phyloP scores from a whole-genome alignment of 2,888 invertebrate species.

The Phaonia tiefii region DNA sequence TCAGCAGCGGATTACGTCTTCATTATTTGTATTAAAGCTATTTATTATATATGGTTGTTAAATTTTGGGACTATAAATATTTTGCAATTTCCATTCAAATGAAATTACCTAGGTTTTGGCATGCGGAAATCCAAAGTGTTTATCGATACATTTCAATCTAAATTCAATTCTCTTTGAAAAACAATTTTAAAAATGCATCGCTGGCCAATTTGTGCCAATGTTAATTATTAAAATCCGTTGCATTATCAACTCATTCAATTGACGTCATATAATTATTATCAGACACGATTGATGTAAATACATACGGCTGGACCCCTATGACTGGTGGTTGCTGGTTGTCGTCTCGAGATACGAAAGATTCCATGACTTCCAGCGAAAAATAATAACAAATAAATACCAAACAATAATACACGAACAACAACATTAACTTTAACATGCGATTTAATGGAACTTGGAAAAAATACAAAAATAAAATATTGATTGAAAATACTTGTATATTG shows the following conservation, averaged over 20 bases:
- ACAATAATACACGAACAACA: neutral
- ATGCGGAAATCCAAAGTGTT: neutral
- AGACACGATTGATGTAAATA: constrained; percentile 26
- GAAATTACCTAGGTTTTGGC: no score
- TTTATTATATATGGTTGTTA: no score
- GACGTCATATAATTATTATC: constrained; percentile 30
- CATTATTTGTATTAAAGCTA: no score
- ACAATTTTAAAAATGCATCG: constrained; percentile 7
- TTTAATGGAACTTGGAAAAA: neutral
- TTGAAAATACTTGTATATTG: neutral
- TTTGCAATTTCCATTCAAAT: no score
- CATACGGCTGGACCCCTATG: constrained; percentile 20
- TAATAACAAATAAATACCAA: no score
- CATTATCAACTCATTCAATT: constrained; percentile 11
- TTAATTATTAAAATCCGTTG: constrained; percentile 1
- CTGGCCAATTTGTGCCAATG: neutral
- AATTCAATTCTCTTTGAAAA: no score
- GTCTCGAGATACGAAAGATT: neutral
- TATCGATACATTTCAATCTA: neutral
- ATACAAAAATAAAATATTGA: constrained; percentile 3
- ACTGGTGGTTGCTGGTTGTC: neutral
- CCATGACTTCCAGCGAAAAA: neutral
- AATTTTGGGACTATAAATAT: no score
- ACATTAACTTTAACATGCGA: constrained; percentile 2
- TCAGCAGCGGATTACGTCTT: no score